Evolutionary conservation across 2,113 vertebrate genomes (phyloP).

Genomic region (Myotis yumanensis): DNA sequence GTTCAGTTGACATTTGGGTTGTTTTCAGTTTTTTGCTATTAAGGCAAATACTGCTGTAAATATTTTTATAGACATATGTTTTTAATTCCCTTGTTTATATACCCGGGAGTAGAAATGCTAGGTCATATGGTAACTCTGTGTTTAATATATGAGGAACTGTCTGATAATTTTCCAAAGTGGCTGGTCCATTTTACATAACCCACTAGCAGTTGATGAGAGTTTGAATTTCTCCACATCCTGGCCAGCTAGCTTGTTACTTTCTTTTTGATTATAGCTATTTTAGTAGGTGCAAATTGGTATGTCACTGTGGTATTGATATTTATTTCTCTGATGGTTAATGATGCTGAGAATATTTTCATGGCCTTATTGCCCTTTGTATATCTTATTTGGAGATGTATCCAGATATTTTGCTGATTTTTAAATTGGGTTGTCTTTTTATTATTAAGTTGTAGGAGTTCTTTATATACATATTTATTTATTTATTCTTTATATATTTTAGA

Average conservation of each 20-base stretch:
- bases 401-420: conserved; percentile 4
- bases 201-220: background rate
- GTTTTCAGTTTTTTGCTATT: background rate
- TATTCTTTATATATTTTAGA: background rate
- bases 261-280: background rate
- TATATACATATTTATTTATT: background rate
- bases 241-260: background rate
- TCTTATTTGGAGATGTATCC: background rate
- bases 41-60: background rate
- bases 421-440: background rate
- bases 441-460: background rate
- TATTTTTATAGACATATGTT: background rate
- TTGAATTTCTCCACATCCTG: background rate
- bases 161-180: background rate
- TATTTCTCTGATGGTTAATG: background rate
- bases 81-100: background rate
- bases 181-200: background rate
- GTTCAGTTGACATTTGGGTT: background rate
- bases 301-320: background rate
- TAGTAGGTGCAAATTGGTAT: background rate
- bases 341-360: background rate
- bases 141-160: background rate
- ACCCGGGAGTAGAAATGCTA: background rate
- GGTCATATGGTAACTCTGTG: background rate
- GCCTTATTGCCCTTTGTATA: background rate